These are phyloP conservation scores for Carapus acus DNA, from an alignment of 2,797 vertebrate species.

Conservation along the genomic window DNA sequence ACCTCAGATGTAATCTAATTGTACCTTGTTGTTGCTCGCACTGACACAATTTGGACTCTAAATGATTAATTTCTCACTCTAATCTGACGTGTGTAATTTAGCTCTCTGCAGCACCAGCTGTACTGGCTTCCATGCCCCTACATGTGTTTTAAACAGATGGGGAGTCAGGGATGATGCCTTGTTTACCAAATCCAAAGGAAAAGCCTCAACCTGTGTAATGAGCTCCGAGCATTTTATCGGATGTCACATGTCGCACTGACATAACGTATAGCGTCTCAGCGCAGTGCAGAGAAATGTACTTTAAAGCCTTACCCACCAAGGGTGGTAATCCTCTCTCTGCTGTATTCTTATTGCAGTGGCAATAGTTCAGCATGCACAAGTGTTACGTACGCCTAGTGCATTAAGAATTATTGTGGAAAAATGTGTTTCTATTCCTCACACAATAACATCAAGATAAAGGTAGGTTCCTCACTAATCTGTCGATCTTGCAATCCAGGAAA, in stretches of 20 bases:
- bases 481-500: too few species aligned
- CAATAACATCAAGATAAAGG: too few species aligned
- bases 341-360: conserved; percentile 19
- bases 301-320: conserved; percentile 3
- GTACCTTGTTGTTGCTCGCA: too few species aligned
- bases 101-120: background rate
- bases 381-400: too few species aligned
- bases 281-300: conserved; percentile 5
- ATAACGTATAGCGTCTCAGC: conserved; percentile 3
- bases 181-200: conserved; percentile 34
- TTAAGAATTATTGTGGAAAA: too few species aligned
- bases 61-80: too few species aligned
- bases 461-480: too few species aligned
- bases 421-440: too few species aligned
- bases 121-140: background rate
- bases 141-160: conserved; percentile 18
- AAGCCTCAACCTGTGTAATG: conserved; percentile 14
- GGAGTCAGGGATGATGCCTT: conserved; percentile 15
- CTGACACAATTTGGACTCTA: too few species aligned
- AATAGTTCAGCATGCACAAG: conserved; percentile 6
- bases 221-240: conserved; percentile 23
- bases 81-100: too few species aligned
- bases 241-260: conserved; percentile 18
- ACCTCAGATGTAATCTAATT: too few species aligned
- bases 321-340: conserved; percentile 12